Conservation (phyloP, 2,113 vertebrate genomes). For the Rhynchomys soricoides region DNA sequence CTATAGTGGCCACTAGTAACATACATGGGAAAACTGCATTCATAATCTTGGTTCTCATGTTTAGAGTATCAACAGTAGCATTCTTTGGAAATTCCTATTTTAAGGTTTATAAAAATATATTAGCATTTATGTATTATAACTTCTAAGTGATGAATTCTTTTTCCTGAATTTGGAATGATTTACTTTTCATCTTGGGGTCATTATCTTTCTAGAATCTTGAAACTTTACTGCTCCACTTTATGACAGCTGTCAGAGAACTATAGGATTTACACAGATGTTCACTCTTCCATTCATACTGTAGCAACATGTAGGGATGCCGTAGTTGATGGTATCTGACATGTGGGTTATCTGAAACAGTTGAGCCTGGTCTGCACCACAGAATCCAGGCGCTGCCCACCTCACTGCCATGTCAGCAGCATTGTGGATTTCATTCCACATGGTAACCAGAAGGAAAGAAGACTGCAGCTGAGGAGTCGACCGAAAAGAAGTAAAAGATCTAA, state of each 20-base stretch:
- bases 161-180: slow-evolving; percentile 7
- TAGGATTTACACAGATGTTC: slow-evolving; percentile 16
- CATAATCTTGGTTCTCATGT: slow-evolving; percentile 32
- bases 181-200: background rate
- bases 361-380: slow-evolving; percentile 3
- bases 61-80: slow-evolving; percentile 17
- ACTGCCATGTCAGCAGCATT: slow-evolving; percentile 36
- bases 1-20: background rate
- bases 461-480: slow-evolving; percentile 43
- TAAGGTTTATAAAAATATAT: slow-evolving; percentile 23
- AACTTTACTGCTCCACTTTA: slow-evolving; percentile 30
- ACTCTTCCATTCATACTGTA: slow-evolving; percentile 19
- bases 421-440: slow-evolving; percentile 8
- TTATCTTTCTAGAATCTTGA: slow-evolving; percentile 45
- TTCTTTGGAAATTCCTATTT: slow-evolving; percentile 53
- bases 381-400: slow-evolving; percentile 42
- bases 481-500: slow-evolving; percentile 42
- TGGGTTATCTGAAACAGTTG: slow-evolving; percentile 26
- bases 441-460: slow-evolving; percentile 50
- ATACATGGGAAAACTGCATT: slow-evolving; percentile 22
- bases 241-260: background rate
- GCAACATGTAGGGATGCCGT: background rate
- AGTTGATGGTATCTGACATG: background rate
- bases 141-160: slow-evolving; percentile 45
- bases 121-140: slow-evolving; percentile 34